phyloP scores from a whole-genome alignment of 2,888 invertebrate species.

The Drosophila dives region DNA sequence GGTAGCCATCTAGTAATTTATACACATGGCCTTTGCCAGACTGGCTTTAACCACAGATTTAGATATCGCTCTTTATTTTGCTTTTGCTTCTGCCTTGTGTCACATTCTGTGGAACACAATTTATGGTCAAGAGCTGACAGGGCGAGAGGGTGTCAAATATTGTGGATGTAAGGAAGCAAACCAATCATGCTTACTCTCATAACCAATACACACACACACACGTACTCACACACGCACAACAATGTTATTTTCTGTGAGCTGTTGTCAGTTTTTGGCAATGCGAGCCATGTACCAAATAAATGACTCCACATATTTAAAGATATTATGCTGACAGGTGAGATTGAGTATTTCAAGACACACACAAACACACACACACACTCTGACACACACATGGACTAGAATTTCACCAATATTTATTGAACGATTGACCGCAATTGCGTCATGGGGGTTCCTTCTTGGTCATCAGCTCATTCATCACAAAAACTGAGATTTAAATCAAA shows the following conservation, averaged over 20 bases:
- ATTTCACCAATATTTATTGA: conserved; percentile 53
- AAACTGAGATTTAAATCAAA: conserved; percentile 31
- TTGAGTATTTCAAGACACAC: conserved; percentile 35
- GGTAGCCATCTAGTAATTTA: conserved; percentile 10
- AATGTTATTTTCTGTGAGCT: conserved; percentile 33
- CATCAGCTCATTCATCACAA: conserved; percentile 62
- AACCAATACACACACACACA: not conserved
- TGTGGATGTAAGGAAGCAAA: conserved; percentile 14
- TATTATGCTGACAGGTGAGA: conserved; percentile 70
- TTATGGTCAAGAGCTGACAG: conserved; percentile 40
- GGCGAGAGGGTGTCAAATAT: not conserved
- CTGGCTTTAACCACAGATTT: conserved; percentile 15
- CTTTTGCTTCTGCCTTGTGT: conserved; percentile 16
- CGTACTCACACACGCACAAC: conserved; percentile 11
- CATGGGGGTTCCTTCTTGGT: conserved; percentile 57
- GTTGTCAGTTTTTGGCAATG: conserved; percentile 63
- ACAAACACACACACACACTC: not conserved
- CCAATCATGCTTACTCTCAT: conserved; percentile 51
- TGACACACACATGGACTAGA: not conserved
- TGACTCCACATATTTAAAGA: conserved; percentile 76
- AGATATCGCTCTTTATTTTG: conserved; percentile 9
- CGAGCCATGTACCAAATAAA: conserved; percentile 68
- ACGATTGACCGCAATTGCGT: conserved; percentile 65
- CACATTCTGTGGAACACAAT: conserved; percentile 45
- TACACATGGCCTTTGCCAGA: conserved; percentile 18